Evolutionary conservation across 2,797 vertebrate genomes (phyloP).

Genomic region (Lepidocolaptes lacrymiger): DNA sequence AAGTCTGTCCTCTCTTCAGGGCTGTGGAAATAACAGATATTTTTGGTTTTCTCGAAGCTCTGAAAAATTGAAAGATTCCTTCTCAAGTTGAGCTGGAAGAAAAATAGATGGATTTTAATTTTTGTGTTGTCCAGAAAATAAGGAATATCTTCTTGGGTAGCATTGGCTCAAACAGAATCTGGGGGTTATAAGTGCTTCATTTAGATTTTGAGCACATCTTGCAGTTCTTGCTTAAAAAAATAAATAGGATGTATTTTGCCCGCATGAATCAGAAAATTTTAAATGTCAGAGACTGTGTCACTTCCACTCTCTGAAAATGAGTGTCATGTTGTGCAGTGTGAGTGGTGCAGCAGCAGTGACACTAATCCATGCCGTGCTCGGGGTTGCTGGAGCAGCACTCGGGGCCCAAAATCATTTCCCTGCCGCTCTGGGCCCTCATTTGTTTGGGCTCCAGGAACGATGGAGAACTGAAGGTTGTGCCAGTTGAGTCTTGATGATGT

Average conservation of each 20-base stretch:
- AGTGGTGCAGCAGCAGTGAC: not conserved
- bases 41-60: not conserved
- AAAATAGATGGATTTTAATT: not conserved
- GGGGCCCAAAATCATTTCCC: not conserved
- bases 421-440: not conserved
- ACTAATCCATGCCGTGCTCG: not conserved
- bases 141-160: not conserved
- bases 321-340: not conserved
- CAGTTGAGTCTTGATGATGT: not conserved
- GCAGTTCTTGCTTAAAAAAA: not conserved
- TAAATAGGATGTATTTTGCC: not conserved
- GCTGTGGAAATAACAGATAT: not conserved
- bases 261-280: not conserved
- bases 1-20: not conserved
- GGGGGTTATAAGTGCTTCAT: not conserved
- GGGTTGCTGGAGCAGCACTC: not conserved
- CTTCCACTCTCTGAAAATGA: not conserved
- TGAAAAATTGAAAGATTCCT: not conserved
- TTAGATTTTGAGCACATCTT: not conserved
- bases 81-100: not conserved
- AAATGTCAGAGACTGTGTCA: not conserved
- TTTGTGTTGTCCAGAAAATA: not conserved
- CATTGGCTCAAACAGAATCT: not conserved
- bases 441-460: not conserved
- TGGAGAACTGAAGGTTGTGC: not conserved